Evolutionary conservation across 92 coral and sea anemone genomes (phyloP), one percentile per base, ranked within the genome.

Genomic region (Meandrina meandrites): DNA sequence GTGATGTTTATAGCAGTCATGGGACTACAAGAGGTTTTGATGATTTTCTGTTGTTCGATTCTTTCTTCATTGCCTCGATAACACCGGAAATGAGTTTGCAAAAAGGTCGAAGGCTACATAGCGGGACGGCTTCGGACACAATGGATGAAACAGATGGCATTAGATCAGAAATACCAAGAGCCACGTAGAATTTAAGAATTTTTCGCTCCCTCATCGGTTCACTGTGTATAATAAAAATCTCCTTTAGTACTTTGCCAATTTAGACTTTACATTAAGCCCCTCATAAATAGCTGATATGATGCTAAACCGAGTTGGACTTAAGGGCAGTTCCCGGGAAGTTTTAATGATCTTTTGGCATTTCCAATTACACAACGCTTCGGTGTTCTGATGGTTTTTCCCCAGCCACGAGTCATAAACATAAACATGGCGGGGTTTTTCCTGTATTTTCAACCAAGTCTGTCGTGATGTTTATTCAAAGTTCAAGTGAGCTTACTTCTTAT

Each of bases 251-350:
- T 54, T 54, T 53, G 30, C 86, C 27, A 83, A 48, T 48, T 56
- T 6, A 74, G 56, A 74, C 53, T 37, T 74, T 22, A 62, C 12
- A 62, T 18, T 84, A 73, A 71, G 67, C 69, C 56, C 24, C 53
- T 16, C 22, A 19, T 22, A 51, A 71, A 73, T 14, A 35, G 76
- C 6, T 36, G 54, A 84, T 84, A 9, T 45, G 30, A 19, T 8
- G 34, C 32, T 47, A 81, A 62, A 21, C 76, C 68, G 51, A 40
- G 28, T 32, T 22, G 24, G 31, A 70, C 82, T 54, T 56, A 24
- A 57, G 87, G 87, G 71, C 69, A 75, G 79, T 73, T 84, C 87
- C 80, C 73, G 87, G 73, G 71, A 84, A 54, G 71, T 24, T 57
- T 24, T 73, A 83, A 75, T 34, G 54, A 24, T 37, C 68, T 84